Percentiles rank a stretch among this genome's conserved stretches.
phyloP scores from a whole-genome alignment of 2,888 invertebrate genomes.

The Pilophorus perplexus region DNA sequence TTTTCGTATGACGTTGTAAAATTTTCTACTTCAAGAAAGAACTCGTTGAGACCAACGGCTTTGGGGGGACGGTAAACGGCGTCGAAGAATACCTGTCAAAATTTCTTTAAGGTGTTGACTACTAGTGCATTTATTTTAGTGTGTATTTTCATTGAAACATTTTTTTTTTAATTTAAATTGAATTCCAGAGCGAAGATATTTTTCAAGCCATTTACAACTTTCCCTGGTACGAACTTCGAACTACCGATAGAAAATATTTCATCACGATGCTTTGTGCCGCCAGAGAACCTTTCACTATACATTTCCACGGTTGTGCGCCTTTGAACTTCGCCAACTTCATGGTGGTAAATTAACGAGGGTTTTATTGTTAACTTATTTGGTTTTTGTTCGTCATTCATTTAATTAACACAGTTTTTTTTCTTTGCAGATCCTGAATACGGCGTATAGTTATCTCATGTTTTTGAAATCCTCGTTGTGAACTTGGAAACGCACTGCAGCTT shows the following conservation, averaged over 20 bases:
- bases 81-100: too few species aligned
- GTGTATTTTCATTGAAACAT: too few species aligned
- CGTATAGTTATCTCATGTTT: slow-evolving; percentile 32
- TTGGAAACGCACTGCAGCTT: too few species aligned
- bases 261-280: not conserved
- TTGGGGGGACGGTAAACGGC: too few species aligned
- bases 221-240: not conserved
- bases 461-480: slow-evolving; percentile 17
- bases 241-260: not conserved
- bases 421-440: slow-evolving; percentile 26
- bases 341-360: too few species aligned
- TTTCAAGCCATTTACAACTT: not conserved
- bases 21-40: too few species aligned
- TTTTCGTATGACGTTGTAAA: too few species aligned
- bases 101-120: too few species aligned
- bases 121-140: too few species aligned
- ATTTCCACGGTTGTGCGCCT: not conserved
- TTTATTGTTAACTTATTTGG: too few species aligned
- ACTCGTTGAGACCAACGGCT: too few species aligned
- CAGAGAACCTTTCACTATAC: not conserved
- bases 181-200: not conserved
- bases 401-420: not conserved
- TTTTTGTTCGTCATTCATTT: not conserved
- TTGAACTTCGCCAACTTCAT: not conserved
- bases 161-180: not conserved